Percentiles rank a stretch among this genome's conserved stretches.
phyloP scores from a whole-genome alignment of 2,797 vertebrate genomes.

The Luscinia luscinia region DNA sequence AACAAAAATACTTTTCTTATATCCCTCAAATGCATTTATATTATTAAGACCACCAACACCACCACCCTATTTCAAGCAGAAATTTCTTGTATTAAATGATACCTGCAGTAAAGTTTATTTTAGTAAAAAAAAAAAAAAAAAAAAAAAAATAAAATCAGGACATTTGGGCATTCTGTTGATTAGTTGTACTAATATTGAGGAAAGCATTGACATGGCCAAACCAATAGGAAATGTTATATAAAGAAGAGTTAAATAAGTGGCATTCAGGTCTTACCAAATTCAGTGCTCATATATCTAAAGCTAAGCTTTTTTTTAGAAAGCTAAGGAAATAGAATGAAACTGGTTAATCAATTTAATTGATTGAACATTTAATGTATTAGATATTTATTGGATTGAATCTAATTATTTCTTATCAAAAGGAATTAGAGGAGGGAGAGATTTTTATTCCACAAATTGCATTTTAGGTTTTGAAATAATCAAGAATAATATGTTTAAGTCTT shows the following conservation, averaged over 20 bases:
- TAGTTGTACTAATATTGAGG: background rate
- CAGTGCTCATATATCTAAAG: background rate
- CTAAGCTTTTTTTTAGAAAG: background rate
- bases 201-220: background rate
- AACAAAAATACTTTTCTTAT: background rate
- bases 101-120: background rate
- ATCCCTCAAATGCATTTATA: background rate
- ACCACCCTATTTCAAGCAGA: background rate
- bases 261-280: background rate
- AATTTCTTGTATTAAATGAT: background rate
- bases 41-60: background rate
- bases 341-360: background rate
- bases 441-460: background rate
- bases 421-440: background rate
- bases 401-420: background rate
- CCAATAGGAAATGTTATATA: background rate
- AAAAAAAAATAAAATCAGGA: background rate
- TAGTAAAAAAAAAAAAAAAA: background rate
- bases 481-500: background rate
- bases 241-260: background rate
- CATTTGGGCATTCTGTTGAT: background rate
- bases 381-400: background rate
- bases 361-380: background rate
- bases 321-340: background rate
- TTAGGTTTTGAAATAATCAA: background rate